Conservation (phyloP, 2,888 invertebrate species). For the Himalopsyche japonica region DNA sequence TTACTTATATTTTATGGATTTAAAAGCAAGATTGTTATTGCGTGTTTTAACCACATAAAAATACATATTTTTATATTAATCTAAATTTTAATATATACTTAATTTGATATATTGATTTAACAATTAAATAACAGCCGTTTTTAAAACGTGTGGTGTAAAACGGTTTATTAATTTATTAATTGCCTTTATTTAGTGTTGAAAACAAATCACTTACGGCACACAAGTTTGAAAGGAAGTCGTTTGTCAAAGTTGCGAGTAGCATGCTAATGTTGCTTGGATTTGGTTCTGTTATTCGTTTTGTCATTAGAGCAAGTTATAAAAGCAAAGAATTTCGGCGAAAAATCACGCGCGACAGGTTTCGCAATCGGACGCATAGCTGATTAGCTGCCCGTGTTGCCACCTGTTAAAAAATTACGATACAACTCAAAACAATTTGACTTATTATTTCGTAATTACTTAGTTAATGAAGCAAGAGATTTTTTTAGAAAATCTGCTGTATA, state of each 20-base stretch:
- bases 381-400: neutral
- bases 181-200: too few relatives aligned
- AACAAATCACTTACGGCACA: neutral
- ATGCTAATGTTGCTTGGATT: neutral
- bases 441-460: neutral
- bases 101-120: too few relatives aligned
- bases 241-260: neutral
- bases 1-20: too few relatives aligned
- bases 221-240: neutral
- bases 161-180: too few relatives aligned
- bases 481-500: neutral
- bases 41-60: too few relatives aligned
- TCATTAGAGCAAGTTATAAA: neutral
- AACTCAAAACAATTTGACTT: neutral
- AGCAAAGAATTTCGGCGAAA: neutral
- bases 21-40: too few relatives aligned
- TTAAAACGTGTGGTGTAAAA: too few relatives aligned
- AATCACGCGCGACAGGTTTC: neutral
- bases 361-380: neutral
- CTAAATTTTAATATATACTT: too few relatives aligned
- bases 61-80: too few relatives aligned
- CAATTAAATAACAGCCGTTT: too few relatives aligned
- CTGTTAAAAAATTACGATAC: neutral
- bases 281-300: neutral
- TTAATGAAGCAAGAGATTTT: neutral